Evolutionary conservation across 2,113 vertebrate genomes (phyloP).

Genomic region (Cygnus buccinator): DNA sequence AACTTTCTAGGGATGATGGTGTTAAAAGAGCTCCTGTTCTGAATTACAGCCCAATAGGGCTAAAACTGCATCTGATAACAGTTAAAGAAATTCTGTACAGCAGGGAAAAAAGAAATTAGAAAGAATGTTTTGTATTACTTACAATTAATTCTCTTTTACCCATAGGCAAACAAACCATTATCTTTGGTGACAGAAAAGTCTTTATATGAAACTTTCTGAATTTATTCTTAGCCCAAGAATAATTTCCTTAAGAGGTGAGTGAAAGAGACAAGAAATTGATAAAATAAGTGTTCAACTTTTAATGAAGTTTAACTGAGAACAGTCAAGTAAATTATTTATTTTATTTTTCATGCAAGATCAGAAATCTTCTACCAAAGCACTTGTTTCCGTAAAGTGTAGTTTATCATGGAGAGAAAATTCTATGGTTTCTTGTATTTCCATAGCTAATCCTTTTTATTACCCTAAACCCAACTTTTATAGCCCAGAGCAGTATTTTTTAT

Average conservation of each 20-base stretch:
- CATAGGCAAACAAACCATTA: conserved; percentile 28
- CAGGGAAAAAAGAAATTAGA: conserved; percentile 23
- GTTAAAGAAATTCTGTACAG: background rate
- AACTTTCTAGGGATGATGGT: background rate
- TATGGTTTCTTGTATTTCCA: conserved; percentile 14
- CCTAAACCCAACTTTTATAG: background rate
- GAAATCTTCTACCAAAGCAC: conserved; percentile 9
- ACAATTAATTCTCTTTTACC: conserved; percentile 18
- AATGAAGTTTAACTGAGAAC: conserved; percentile 48
- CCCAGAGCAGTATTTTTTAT: conserved; percentile 35
- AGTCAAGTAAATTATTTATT: conserved; percentile 12
- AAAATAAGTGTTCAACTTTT: conserved; percentile 19
- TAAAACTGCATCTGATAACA: background rate
- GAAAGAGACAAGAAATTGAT: conserved; percentile 15
- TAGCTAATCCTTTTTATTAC: conserved; percentile 55
- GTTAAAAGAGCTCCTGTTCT: conserved; percentile 7
- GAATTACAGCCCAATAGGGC: background rate
- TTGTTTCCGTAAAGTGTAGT: conserved; percentile 44
- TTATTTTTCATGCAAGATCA: conserved; percentile 41
- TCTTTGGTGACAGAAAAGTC: conserved; percentile 30
- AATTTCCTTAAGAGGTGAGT: background rate
- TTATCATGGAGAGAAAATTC: conserved; percentile 36
- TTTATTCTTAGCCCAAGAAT: background rate
- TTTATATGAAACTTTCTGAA: conserved; percentile 1
- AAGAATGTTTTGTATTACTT: conserved; percentile 35